Percentiles rank a stretch among this genome's conserved stretches.
Conservation (phyloP, 2,888 invertebrate genomes). For the Noctua janthe region DNA sequence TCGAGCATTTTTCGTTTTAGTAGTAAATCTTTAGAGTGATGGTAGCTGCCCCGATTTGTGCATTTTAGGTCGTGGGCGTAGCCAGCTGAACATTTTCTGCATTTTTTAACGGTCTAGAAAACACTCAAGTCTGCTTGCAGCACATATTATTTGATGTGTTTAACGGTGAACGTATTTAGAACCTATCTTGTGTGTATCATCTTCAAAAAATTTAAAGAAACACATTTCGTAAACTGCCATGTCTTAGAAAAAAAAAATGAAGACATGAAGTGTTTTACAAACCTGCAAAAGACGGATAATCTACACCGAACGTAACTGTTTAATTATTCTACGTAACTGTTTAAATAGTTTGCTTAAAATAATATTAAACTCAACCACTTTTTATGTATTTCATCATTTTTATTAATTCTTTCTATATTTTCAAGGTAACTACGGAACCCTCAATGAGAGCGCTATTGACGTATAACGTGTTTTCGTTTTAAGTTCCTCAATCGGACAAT, state of each 20-base stretch:
- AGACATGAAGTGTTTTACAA: neutral
- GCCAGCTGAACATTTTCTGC: neutral
- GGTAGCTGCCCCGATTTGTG: neutral
- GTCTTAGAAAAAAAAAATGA: neutral
- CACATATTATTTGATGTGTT: neutral
- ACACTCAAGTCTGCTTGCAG: neutral
- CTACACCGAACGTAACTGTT: neutral
- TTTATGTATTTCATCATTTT: neutral
- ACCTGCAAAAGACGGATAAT: neutral
- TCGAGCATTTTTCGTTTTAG: conserved; percentile 24
- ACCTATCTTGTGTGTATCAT: neutral
- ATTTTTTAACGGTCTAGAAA: neutral
- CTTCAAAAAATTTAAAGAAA: neutral
- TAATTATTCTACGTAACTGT: neutral
- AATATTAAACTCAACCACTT: neutral
- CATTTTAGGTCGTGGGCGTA: neutral
- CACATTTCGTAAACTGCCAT: neutral
- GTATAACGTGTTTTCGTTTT: neutral
- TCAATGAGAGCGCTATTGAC: too few relatives aligned
- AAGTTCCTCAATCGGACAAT: too few relatives aligned
- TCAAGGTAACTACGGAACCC: neutral
- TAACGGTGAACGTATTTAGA: neutral
- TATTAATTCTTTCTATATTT: neutral
- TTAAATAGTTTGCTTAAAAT: neutral
- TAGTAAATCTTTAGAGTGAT: conserved; percentile 12